Evolutionary conservation across 1,140 invertebrate species (phyloP).

Genomic region (Leucophenga varia): DNA sequence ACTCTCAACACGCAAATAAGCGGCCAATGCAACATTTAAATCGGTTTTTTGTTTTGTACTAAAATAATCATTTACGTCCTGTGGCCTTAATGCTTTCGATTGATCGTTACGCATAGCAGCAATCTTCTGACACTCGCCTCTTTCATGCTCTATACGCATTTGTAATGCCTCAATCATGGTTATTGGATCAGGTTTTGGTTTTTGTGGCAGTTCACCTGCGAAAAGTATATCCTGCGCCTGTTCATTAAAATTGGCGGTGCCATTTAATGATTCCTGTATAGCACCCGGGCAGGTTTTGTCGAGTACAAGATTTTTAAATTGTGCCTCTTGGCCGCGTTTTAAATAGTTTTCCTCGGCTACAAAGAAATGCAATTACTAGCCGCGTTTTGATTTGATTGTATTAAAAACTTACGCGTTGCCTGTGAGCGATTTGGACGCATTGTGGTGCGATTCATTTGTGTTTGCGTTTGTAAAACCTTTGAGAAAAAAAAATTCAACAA

Average conservation of each 20-base stretch:
- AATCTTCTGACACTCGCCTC: constrained; percentile 15
- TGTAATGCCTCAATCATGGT: constrained; percentile 37
- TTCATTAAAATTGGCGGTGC: constrained; percentile 30
- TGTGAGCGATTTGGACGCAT: too few species aligned
- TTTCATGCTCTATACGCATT: constrained; percentile 35
- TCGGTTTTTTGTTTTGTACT: constrained; percentile 6
- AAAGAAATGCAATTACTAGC: too few species aligned
- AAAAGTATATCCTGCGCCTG: constrained; percentile 30
- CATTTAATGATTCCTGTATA: constrained; percentile 32
- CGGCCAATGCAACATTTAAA: constrained; percentile 17
- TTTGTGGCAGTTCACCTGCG: constrained; percentile 16
- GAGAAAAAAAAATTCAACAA: too few species aligned
- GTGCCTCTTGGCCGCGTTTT: too few species aligned
- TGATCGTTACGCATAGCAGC: neutral
- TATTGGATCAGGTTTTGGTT: constrained; percentile 35
- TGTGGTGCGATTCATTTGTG: too few species aligned
- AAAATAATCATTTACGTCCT: constrained; percentile 22
- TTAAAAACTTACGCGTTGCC: too few species aligned
- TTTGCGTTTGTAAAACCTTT: too few species aligned
- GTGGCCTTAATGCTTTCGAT: neutral
- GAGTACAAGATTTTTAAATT: constrained; percentile 26
- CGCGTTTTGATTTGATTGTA: too few species aligned
- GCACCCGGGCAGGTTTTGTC: constrained; percentile 30
- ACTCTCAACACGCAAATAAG: too few species aligned
- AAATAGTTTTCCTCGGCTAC: constrained; percentile 27